Base-by-base conservation (phyloP, 2,797 vertebrate species). In the Chaetophractus vellerosus region DNA sequence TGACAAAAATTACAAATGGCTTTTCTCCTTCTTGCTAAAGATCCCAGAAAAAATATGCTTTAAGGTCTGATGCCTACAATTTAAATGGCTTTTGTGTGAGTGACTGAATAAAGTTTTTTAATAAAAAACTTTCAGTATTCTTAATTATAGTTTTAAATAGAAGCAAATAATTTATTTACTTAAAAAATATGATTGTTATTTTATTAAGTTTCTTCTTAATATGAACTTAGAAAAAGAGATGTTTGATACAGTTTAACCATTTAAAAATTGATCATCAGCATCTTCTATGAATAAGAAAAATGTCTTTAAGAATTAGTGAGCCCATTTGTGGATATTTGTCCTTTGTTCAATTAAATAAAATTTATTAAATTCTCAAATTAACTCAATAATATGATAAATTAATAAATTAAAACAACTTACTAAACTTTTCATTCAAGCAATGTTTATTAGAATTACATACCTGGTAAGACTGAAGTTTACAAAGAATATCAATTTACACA, bases 1-100 rank as follows among this genome's bases (percentile, higher is more conserved):
- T 90, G 95, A 89, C 63, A 98, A 93, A 89, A 91, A 72, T 84
- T 96, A 82, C 78, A 95, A 83, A 71, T 94, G 96, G 9, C 68
- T 96, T 94, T 96, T 72, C 10, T 95, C 31, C 93, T 81, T 83
- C 36, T 81, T 61, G 4, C n/a, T 57, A 64, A 38, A 61, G 75
- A 57, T 52, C 76, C 90, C 83, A 69, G 38, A 71, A 72, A 85
- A 90, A 63, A 83, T 57, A 9, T 55, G 38, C 41, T 95, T 97
- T 86, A 81, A 97, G 93, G 48, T 78, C 48, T 78, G 63, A 84
- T 74, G 55, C 86, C 79, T 7, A 95, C 81, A 93, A 88, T 66
- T 92, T 88, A 97, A 97, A 64, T 33, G 52, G n/a, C 84, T 90
- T 92, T 76, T 8, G 79, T 96, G 87, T 82, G 45, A 82, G 26